Base-by-base conservation (phyloP, 92 coral and sea anemone species). In the Parazoanthus swiftii region DNA sequence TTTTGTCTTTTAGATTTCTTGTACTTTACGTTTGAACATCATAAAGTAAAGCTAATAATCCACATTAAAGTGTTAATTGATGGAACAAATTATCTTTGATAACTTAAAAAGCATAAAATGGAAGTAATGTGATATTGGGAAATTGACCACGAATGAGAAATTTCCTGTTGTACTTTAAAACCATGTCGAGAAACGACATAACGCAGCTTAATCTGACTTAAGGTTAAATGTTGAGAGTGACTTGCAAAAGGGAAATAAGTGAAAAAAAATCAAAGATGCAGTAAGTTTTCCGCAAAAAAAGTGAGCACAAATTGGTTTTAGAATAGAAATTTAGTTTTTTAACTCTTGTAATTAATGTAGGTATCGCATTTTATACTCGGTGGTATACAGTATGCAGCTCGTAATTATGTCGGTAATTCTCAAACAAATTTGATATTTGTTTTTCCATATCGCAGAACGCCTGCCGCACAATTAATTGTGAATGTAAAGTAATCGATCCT, bases 401-500 rank as follows among this genome's bases (percentile, higher is more conserved):
- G 21, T 70, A 84, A 70, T 84, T 84, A 36, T 44, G 71, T 84
- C 51, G 78, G 78, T 33, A 71, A 84, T 84, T 84, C 68, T 84
- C 87, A 46, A 46, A 46, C 67, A 84, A 84, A 84, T 70, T 84
- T 43, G 67, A 84, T 84, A 68, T 79, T 79, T 79, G 48, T 51
- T 78, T 48, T 44, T 46, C 68, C 82, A 79, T 46, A 46, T 26
- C 21, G 20, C 78, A 26, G 42, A 7, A 50, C 65, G 51, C 21
- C 79, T 46, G 48, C 78, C 46, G 9, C 14, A 16, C 7, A 46
- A 42, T 54, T 84, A 72, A 84, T 84, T 84, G 66, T 72, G 67
- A 81, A 82, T 82, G 67, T 42, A 33, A 48, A 67, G 87, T 84
- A 84, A 84, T 84, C 72, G 87, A 84, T 70, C 77, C 66, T 39